phyloP scores from a whole-genome alignment of 2,113 vertebrate species.

The Taurulus bubalis region DNA sequence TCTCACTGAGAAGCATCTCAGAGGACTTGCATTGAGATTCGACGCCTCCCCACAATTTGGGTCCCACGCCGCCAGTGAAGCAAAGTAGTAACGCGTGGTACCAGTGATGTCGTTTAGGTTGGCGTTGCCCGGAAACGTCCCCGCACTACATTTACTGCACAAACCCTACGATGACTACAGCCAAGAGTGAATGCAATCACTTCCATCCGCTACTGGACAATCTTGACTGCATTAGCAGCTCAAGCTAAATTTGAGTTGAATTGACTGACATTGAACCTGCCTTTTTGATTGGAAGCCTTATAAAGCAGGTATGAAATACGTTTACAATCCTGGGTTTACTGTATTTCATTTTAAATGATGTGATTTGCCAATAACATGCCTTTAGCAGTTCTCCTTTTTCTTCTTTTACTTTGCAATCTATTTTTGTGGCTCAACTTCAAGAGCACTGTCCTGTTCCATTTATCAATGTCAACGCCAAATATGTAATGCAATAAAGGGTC shows the following conservation, averaged over 20 bases:
- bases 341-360: neutral
- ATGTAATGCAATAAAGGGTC: neutral
- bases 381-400: neutral
- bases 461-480: neutral
- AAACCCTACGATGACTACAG: neutral
- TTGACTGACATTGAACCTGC: neutral
- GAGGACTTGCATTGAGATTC: constrained; percentile 51
- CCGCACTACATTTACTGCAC: neutral
- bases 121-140: neutral
- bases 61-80: neutral
- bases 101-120: neutral
- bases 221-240: neutral
- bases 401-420: too few relatives aligned
- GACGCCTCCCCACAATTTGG: constrained; percentile 46
- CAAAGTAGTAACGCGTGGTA: constrained; percentile 17
- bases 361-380: neutral
- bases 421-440: neutral
- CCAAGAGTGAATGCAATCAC: neutral
- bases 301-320: neutral
- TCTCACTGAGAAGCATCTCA: constrained; percentile 56
- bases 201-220: neutral
- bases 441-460: neutral
- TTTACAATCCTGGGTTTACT: neutral
- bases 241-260: neutral
- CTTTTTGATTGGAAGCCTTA: neutral